phyloP scores from a whole-genome alignment of 2,797 vertebrate species.

The Hybognathus amarus region DNA sequence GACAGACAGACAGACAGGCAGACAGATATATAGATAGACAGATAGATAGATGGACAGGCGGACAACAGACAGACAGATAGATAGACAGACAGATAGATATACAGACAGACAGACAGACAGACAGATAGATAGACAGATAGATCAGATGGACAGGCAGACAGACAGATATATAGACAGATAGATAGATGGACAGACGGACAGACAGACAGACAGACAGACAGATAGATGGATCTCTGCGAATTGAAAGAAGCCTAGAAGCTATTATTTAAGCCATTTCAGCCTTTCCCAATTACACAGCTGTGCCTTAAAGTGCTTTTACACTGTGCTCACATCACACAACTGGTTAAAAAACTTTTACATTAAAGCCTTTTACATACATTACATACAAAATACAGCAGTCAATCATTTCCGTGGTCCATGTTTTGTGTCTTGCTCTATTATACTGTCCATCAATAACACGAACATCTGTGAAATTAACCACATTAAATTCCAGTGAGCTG shows the following conservation, averaged over 20 bases:
- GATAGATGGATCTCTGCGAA: slow-evolving; percentile 42
- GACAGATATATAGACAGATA: fast-evolving
- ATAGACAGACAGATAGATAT: not conserved
- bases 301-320: slow-evolving; percentile 68
- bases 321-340: slow-evolving; percentile 67
- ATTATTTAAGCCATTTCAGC: slow-evolving; percentile 62
- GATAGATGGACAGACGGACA: no score
- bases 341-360: not conserved
- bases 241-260: slow-evolving; percentile 58
- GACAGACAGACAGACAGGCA: not conserved
- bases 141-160: fast-evolving
- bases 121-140: fast-evolving
- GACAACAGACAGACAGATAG: not conserved
- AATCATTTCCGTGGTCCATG: slow-evolving; percentile 25
- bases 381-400: slow-evolving; percentile 17
- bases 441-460: slow-evolving; percentile 14
- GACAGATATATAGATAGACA: not conserved
- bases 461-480: slow-evolving; percentile 14
- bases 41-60: not conserved
- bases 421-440: slow-evolving; percentile 26
- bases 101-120: fast-evolving
- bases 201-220: no score
- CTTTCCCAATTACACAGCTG: slow-evolving; percentile 58
- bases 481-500: not conserved
- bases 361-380: slow-evolving; percentile 1